phyloP scores from a whole-genome alignment of 2,113 vertebrate species.

The Mungos mungo region DNA sequence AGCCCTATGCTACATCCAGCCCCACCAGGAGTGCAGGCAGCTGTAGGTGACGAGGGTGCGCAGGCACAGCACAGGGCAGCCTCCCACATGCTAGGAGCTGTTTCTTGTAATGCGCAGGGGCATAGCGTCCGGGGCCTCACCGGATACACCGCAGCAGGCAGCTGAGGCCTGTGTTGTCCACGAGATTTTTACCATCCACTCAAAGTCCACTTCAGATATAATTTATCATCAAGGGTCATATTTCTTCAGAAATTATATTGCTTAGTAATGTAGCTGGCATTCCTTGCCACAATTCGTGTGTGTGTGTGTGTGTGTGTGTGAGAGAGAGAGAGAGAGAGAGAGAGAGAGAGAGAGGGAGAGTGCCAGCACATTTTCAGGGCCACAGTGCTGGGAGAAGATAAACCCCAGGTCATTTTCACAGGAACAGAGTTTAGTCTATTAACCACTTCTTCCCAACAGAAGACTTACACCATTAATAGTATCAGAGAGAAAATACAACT shows the following conservation, averaged over 20 bases:
- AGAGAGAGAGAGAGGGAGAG: not conserved
- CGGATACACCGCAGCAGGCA: not conserved
- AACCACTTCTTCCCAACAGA: not conserved
- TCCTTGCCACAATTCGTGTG: not conserved
- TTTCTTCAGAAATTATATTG: not conserved
- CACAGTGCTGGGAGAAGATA: not conserved
- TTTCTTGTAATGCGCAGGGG: not conserved
- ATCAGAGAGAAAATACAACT: not conserved
- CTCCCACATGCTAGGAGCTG: not conserved
- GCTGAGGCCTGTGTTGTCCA: not conserved
- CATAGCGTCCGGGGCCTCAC: not conserved
- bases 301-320: not conserved
- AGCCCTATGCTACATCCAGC: not conserved
- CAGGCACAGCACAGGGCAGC: not conserved
- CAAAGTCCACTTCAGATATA: not conserved
- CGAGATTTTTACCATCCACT: not conserved
- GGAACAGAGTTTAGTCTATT: not conserved
- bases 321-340: too few species aligned
- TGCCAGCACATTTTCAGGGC: conserved; percentile 3
- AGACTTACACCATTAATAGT: not conserved
- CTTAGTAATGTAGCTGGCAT: not conserved
- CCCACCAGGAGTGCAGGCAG: not conserved
- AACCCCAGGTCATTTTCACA: not conserved
- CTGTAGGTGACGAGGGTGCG: not conserved
- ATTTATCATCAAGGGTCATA: not conserved